Conservation (phyloP, 2,113 vertebrate species). For the Ptychochromis oligacanthus region DNA sequence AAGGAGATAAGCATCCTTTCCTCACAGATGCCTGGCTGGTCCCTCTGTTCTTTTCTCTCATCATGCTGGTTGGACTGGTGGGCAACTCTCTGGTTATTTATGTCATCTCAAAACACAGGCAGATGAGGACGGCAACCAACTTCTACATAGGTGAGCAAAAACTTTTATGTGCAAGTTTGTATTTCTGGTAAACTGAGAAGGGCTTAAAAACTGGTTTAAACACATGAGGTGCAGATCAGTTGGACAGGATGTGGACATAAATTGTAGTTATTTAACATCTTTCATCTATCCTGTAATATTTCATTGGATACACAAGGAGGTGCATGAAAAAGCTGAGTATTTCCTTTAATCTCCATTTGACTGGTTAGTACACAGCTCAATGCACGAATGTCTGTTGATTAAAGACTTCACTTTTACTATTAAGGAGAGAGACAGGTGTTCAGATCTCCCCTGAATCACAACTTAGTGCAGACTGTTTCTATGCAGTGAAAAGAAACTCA, state of each 20-base stretch:
- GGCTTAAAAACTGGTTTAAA: not conserved
- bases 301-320: not conserved
- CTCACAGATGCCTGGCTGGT: slow-evolving; percentile 87
- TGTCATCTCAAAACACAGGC: slow-evolving; percentile 85
- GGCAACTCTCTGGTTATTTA: slow-evolving; percentile 86
- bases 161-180: not conserved
- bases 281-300: not conserved
- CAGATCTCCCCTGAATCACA: not conserved
- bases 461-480: not conserved
- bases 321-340: not conserved
- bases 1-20: slow-evolving; percentile 79
- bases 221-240: not conserved
- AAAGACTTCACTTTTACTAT: not conserved
- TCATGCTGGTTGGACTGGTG: slow-evolving; percentile 85
- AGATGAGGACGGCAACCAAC: slow-evolving; percentile 87
- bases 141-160: slow-evolving; percentile 84
- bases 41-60: slow-evolving; percentile 84
- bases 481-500: no score
- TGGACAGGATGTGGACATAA: not conserved
- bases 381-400: not conserved
- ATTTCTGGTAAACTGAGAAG: not conserved
- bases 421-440: not conserved
- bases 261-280: not conserved
- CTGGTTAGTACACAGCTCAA: not conserved
- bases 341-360: not conserved